Evolutionary conservation across 37 sponge, comb jelly and placozoan genomes (phyloP), one percentile per base, ranked within the genome.

Genomic region (Dysidea cf. avara): DNA sequence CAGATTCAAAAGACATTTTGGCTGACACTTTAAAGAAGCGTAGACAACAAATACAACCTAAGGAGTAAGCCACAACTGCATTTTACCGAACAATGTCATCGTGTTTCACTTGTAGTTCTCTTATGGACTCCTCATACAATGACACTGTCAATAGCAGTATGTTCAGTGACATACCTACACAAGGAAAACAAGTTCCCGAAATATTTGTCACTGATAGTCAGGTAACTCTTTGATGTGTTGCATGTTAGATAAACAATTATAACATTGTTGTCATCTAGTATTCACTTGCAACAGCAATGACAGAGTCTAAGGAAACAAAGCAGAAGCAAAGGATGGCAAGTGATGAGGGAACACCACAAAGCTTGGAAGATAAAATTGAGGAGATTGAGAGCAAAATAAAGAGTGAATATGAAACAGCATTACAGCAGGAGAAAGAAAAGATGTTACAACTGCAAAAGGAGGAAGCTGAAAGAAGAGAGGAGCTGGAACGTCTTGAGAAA

Each of bases 291-390:
- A n/a, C n/a, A n/a, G n/a, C n/a, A n/a, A 49, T 13, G 16, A 49
- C 26, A 6, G 63, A 74, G 20, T 31, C 34, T 9, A 39, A 61
- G 51, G 64, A 20, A 1, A 53, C 14, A 50, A 71, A 68, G 31
- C 55, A 61, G n/a, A n/a, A n/a, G 18, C 40, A 75, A 17, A 34
- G 68, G 28, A 34, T 18, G 49, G 35, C 53, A 57, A n/a, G 55
- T 24, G 63, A 80, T 43, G 81, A 76, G 43, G 24, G 52, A 37
- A 69, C 30, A 3, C 72, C 67, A 64, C 47, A 43, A 59, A 80
- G 82, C 22, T n/a, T 82, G 22, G 88, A 88, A 55, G 79, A 88
- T 57, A 77, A 72, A 40, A 77, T 77, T 25, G 58, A 51, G 20
- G 83, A 88, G 36, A 78, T 72, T 24, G 79, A 88, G 26, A 83